Evolutionary conservation across 2,113 vertebrate species (phyloP).

Genomic region (Anguilla rostrata): DNA sequence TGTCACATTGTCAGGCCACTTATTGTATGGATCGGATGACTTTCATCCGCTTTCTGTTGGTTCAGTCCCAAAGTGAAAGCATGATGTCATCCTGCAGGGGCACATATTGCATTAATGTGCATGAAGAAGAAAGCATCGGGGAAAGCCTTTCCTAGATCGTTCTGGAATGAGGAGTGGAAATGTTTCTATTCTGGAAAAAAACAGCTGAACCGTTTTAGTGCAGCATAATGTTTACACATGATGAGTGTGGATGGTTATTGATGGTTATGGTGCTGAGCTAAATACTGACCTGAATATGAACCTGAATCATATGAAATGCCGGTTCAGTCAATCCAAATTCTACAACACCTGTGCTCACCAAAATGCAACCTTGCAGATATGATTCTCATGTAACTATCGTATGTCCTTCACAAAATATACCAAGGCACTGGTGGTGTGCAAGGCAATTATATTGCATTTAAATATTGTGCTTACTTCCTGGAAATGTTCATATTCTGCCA

Average conservation of each 20-base stretch:
- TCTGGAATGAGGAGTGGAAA: neutral
- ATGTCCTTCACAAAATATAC: neutral
- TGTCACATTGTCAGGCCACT: neutral
- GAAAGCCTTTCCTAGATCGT: neutral
- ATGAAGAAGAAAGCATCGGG: neutral
- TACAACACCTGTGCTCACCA: neutral
- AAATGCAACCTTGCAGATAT: neutral
- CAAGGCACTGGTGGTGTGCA: no score
- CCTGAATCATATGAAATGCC: neutral
- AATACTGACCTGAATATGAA: neutral
- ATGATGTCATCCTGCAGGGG: neutral
- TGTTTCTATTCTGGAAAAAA: neutral
- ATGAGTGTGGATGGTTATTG: neutral
- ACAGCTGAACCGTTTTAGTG: no score
- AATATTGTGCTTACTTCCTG: no score
- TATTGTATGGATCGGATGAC: neutral
- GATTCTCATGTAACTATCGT: neutral
- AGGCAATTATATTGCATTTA: no score
- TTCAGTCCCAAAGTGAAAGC: neutral
- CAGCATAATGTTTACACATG: neutral
- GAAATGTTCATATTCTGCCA: neutral
- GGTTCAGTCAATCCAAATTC: neutral
- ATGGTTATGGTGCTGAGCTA: neutral
- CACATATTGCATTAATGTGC: neutral
- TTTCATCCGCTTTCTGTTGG: neutral